Evolutionary conservation across 2,113 vertebrate genomes (phyloP).

Genomic region (Urocitellus parryii): DNA sequence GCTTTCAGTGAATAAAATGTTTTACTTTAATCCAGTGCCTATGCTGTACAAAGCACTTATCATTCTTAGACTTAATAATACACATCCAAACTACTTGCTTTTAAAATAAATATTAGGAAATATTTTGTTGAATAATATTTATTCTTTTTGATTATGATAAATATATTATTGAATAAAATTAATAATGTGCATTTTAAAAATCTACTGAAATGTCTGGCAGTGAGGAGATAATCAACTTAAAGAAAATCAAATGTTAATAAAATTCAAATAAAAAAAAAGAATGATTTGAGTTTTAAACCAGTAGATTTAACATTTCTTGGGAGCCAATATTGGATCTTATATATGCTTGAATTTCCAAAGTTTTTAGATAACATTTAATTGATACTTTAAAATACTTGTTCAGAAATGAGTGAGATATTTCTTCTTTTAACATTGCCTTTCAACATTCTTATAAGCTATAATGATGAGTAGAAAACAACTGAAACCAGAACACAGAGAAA

Average conservation of each 20-base stretch:
- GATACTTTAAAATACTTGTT: neutral
- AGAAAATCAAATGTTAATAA: too few relatives aligned
- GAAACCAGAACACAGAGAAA: neutral
- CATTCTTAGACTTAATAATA: neutral
- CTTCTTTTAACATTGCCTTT: neutral
- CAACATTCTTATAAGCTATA: neutral
- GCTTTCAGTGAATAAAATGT: neutral
- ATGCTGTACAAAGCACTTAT: neutral
- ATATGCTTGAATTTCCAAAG: neutral
- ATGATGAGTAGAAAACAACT: neutral
- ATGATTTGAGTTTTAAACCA: neutral
- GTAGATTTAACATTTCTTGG: neutral
- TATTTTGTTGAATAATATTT: neutral
- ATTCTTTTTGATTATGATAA: neutral
- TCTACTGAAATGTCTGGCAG: neutral
- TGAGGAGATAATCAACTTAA: neutral
- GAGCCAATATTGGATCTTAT: neutral
- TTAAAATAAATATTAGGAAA: neutral
- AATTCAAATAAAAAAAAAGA: too few relatives aligned
- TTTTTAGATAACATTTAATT: neutral
- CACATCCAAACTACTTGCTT: neutral
- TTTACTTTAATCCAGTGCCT: neutral
- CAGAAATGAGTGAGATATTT: neutral
- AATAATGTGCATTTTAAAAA: neutral
- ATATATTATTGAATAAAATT: neutral